Evolutionary conservation across 2,888 invertebrate species (phyloP), one percentile per base, ranked within the genome.

Genomic region (Noctua janthe): DNA sequence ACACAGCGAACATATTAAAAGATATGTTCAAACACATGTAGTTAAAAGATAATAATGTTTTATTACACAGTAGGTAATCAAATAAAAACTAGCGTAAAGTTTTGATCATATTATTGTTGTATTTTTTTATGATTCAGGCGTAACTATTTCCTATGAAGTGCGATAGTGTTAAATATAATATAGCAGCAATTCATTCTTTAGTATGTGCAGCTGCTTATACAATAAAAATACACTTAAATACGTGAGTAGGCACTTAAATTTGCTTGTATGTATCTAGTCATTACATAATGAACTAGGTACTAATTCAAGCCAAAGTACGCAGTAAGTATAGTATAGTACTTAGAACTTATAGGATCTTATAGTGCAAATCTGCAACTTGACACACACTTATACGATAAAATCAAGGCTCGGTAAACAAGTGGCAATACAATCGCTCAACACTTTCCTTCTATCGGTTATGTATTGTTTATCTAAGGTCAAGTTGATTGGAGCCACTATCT

Each of bases 371-470:
- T 8, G 54, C 43, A 51, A 56, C 64, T 71, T 64, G 64, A 64
- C 67, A 71, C 29, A 70, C 39, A n/a, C 0, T 0, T 7, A 23
- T 51, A 23, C 39, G 20, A 81, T 70, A 62, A 67, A 79, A 97
- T 96, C 91, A 98, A 98, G 54, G 97, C 97, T 0, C 99, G 99
- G 96, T 99, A 54, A 54, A 39, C 59, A 84, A 69, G 29, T 51
- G 20, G 15, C 43, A 49, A 39, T 47, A 59, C 49, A 69, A 75
- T 69, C 47, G 72, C 39, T 72, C 8, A 29, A 64, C 54, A 54
- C 74, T 76, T 69, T 81, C 56, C 49, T 62, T 78, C 1, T 67
- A 75, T 85, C 47, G 23, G 67, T 67, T 54, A 76, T 49, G 49
- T 70, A 59, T 66, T 66, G n/a, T 71, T 78, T 78, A 86, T 83